Evolutionary conservation across 2,888 invertebrate species (phyloP).

Genomic region (Monopis laevigella): DNA sequence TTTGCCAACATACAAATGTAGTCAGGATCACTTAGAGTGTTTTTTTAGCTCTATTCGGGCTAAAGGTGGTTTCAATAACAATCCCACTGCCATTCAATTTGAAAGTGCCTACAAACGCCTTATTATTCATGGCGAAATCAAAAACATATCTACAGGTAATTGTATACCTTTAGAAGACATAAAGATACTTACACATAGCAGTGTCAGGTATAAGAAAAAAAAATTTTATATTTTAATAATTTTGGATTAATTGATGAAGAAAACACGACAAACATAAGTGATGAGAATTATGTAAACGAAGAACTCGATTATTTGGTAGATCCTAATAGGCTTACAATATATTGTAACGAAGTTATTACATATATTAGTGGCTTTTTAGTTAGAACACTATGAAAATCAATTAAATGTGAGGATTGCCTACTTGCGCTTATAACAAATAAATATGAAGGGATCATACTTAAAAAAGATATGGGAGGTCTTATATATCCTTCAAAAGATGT

Average conservation of each 20-base stretch:
- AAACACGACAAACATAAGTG: background rate
- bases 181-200: background rate
- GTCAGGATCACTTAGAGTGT: conserved; percentile 13
- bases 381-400: background rate
- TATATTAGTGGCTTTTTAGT: background rate
- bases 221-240: background rate
- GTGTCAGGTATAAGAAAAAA: background rate
- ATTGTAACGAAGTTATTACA: background rate
- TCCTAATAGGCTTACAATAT: background rate
- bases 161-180: conserved; percentile 1
- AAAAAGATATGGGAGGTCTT: background rate
- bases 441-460: no score
- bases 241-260: background rate
- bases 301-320: background rate
- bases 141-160: conserved; percentile 1
- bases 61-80: conserved; percentile 16
- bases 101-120: background rate
- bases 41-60: conserved; percentile 18
- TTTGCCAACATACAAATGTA: conserved; percentile 15
- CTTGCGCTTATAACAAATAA: background rate
- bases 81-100: conserved; percentile 12
- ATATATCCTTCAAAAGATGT: conserved; percentile 1
- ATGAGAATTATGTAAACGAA: background rate
- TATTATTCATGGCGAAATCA: background rate
- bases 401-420: background rate